These are phyloP conservation scores for Pelvicachromis taeniatus DNA, from an alignment of 2,113 vertebrate genomes.

Conservation along the genomic window DNA sequence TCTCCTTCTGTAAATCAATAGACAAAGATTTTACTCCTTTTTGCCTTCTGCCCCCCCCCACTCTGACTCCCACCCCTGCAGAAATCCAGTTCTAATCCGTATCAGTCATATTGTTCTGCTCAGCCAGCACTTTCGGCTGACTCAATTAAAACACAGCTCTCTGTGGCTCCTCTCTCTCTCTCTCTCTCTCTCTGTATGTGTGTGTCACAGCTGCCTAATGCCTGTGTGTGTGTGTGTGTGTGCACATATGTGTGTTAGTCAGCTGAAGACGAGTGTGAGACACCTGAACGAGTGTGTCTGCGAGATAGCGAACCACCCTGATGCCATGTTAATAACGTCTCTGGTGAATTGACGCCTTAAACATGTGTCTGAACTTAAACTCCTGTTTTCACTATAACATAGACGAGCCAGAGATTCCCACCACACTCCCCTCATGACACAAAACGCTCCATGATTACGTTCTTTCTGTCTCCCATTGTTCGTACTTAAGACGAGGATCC, in stretches of 20 bases:
- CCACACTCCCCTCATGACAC: neutral
- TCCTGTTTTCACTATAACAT: neutral
- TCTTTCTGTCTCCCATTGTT: neutral
- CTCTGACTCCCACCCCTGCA: neutral
- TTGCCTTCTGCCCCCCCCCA: neutral
- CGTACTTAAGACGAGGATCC: neutral
- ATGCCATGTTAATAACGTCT: neutral
- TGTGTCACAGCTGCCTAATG: neutral
- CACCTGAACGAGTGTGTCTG: neutral
- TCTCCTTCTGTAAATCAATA: constrained; percentile 29
- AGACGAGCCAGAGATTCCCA: neutral
- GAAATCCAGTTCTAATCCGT: constrained; percentile 57
- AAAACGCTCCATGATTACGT: neutral
- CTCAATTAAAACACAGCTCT: constrained; percentile 57
- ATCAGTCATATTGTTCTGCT: constrained; percentile 57
- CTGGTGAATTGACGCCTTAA: neutral
- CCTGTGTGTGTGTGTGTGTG: neutral
- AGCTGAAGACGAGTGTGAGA: neutral
- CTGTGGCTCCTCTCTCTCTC: neutral
- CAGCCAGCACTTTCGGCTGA: constrained; percentile 54
- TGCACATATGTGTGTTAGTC: neutral
- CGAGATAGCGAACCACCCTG: neutral
- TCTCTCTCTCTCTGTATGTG: neutral
- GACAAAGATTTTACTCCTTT: constrained; percentile 16
- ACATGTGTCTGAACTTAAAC: neutral